Evolutionary conservation across 2,888 invertebrate species (phyloP), one percentile per base, ranked within the genome.

Genomic region (Ectobius pallidus): DNA sequence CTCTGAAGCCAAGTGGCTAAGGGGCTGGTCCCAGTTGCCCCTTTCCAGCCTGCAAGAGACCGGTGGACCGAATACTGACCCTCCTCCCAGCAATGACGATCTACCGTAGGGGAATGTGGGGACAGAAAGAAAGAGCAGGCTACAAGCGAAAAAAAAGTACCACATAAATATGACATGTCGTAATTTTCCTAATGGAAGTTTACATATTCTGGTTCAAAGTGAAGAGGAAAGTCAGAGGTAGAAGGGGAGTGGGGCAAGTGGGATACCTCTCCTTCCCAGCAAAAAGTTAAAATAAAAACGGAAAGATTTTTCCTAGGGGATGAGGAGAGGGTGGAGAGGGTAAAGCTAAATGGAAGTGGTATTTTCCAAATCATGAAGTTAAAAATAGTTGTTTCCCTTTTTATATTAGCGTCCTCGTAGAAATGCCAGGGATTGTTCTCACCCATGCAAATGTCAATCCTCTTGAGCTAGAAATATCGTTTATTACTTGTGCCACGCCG

Each of bases 181-280:
- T 73, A 71, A 73, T 73, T 71, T 73, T 73, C 71, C 73, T 73
- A 73, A 73, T 73, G 73, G 73, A 73, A 71, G 49, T 71, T 71
- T 71, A 71, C 63, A 71, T 71, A 71, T 71, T 71, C 58, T 14
- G 49, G 22, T 30, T 58, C 44, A 65, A 65, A 65, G 44, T 42
- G 65, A 65, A 65, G 65, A 44, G 44, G 27, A 32, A 65, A 27
- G 44, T 34, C 9, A 34, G 62, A 62, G 39, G 58, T 30, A 30
- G 58, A 58, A 58, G 32, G 58, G 27, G 30, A 32, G 27, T 34
- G 22, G 44, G 30, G 46, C n/a, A 44, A 25, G 46, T 3, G 18
- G 22, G 11, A 27, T 65, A 25, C 46, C 27, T 65, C 22, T 65
- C 65, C 46, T 39, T 62, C 22, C n/a, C 65, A 27, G 44, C n/a